phyloP scores from a whole-genome alignment of 2,113 vertebrate species.

The Xiphophorus hellerii region DNA sequence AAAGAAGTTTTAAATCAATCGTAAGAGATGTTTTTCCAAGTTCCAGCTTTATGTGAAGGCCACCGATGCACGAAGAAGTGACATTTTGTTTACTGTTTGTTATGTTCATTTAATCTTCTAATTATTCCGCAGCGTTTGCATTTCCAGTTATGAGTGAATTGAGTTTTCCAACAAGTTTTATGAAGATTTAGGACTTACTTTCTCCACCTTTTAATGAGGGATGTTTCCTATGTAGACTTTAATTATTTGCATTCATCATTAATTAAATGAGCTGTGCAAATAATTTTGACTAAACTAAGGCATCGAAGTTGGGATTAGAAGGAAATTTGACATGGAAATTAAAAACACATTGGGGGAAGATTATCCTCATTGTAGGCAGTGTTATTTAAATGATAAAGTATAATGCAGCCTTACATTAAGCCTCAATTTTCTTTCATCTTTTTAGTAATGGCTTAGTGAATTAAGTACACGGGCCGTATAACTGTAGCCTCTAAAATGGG shows the following conservation, averaged over 20 bases:
- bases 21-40: neutral
- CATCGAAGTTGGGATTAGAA: slow-evolving; percentile 11
- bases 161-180: slow-evolving; percentile 17
- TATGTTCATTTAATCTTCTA: slow-evolving; percentile 33
- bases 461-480: slow-evolving; percentile 50
- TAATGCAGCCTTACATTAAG: slow-evolving; percentile 55
- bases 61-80: neutral
- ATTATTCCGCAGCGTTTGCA: slow-evolving; percentile 27
- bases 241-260: slow-evolving; percentile 36
- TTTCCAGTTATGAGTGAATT: slow-evolving; percentile 40
- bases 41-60: neutral
- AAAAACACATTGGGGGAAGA: slow-evolving; percentile 55
- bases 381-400: slow-evolving; percentile 65
- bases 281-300: slow-evolving; percentile 27
- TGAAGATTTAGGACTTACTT: slow-evolving; percentile 29
- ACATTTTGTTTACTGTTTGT: neutral
- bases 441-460: slow-evolving; percentile 61
- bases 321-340: slow-evolving; percentile 43
- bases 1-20: neutral
- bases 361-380: slow-evolving; percentile 57
- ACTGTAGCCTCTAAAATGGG: slow-evolving; percentile 55
- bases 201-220: slow-evolving; percentile 31
- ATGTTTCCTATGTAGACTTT: slow-evolving; percentile 40
- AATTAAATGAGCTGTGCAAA: slow-evolving; percentile 38
- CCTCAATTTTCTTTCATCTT: slow-evolving; percentile 63